phyloP scores from a whole-genome alignment of 1,140 invertebrate species.

The Megalopta genalis region DNA sequence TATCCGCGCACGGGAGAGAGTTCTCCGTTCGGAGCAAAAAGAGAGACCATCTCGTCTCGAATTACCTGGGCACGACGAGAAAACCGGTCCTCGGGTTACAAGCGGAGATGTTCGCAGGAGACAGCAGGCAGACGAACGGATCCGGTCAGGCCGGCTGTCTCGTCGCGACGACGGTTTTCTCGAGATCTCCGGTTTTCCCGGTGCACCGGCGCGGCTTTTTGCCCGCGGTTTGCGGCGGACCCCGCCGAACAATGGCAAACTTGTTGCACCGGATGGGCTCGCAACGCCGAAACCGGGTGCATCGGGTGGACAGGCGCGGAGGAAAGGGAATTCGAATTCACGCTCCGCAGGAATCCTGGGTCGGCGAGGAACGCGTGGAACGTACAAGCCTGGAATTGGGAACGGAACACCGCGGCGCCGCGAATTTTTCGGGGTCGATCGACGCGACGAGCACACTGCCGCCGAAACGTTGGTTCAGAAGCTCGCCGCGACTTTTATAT shows the following conservation, averaged over 20 bases:
- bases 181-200: not conserved
- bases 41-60: too few species aligned
- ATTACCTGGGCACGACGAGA: too few species aligned
- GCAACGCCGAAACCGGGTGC: constrained; percentile 20
- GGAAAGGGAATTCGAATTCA: constrained; percentile 27
- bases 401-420: not conserved
- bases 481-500: too few species aligned
- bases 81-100: not conserved
- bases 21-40: too few species aligned
- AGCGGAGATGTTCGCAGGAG: too few species aligned
- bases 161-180: not conserved
- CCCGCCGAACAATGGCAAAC: constrained; percentile 69
- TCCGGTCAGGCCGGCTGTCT: not conserved
- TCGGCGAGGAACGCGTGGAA: too few species aligned
- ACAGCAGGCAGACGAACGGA: too few species aligned
- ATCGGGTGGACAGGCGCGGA: constrained; percentile 21
- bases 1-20: too few species aligned
- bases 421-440: not conserved
- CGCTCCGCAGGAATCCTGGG: not conserved
- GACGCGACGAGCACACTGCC: too few species aligned
- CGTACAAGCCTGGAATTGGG: not conserved
- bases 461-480: too few species aligned
- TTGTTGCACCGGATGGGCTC: constrained; percentile 66
- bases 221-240: constrained; percentile 17
- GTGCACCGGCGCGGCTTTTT: constrained; percentile 36